Evolutionary conservation across 2,113 vertebrate genomes (phyloP).

Genomic region (Gymnarchus niloticus): DNA sequence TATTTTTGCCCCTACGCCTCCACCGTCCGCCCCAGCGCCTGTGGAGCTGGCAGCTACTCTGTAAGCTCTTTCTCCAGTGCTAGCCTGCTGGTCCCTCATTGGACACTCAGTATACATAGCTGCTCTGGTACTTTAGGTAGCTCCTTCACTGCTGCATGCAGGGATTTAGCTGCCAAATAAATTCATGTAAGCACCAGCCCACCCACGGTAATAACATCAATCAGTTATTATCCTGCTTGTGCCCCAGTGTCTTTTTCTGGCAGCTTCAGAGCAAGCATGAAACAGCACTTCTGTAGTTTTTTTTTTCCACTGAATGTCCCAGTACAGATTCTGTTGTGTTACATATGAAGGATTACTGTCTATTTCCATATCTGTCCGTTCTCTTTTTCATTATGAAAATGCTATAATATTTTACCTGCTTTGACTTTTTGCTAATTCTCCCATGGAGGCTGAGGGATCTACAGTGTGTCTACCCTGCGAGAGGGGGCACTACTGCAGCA

Average conservation of each 20-base stretch:
- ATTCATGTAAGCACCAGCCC: too few species aligned
- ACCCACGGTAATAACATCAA: too few species aligned
- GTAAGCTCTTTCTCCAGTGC: constrained; percentile 60
- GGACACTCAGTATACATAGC: neutral
- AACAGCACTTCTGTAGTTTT: neutral
- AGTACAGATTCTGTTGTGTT: neutral
- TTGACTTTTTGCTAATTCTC: neutral
- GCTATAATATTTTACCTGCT: neutral
- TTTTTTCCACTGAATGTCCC: neutral
- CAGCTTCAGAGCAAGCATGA: too few species aligned
- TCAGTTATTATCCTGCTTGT: neutral
- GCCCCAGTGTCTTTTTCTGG: neutral
- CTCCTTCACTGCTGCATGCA: neutral
- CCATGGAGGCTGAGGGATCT: constrained; percentile 64
- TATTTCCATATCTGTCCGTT: neutral
- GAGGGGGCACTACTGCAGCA: constrained; percentile 74
- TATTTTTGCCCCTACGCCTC: constrained; percentile 74
- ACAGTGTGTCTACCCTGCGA: constrained; percentile 67
- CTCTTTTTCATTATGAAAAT: neutral
- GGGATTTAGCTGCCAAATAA: too few species aligned
- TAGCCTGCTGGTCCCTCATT: too few species aligned
- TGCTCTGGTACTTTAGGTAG: neutral
- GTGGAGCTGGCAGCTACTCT: constrained; percentile 78
- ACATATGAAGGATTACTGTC: neutral
- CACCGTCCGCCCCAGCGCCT: constrained; percentile 63